phyloP scores from a whole-genome alignment of 2,888 invertebrate species.

The Conchocele bisecta region DNA sequence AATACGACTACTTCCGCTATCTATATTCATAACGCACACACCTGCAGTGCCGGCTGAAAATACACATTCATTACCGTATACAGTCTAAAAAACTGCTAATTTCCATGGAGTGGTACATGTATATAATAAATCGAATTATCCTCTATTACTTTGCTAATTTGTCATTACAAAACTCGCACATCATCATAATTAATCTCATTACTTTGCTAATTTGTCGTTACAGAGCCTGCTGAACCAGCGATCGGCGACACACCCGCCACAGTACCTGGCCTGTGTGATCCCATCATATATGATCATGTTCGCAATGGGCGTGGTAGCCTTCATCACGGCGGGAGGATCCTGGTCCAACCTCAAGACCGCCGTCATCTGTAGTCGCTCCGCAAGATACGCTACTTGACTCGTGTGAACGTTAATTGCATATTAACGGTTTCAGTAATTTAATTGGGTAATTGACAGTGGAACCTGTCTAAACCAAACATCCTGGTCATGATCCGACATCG shows the following conservation, averaged over 20 bases:
- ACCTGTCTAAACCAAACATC: no score
- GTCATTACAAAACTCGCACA: slow-evolving; percentile 75
- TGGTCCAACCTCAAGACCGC: slow-evolving; percentile 63
- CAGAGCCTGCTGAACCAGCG: slow-evolving; percentile 80
- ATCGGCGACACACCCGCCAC: slow-evolving; percentile 49
- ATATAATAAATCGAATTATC: no score
- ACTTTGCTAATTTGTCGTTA: slow-evolving; percentile 42
- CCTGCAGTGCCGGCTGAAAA: no score
- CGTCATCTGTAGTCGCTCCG: slow-evolving; percentile 4
- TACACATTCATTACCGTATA: no score
- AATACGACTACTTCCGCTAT: no score
- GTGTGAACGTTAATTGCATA: not conserved
- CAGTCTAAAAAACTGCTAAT: no score
- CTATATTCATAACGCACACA: no score
- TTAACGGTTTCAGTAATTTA: not conserved
- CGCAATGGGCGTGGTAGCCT: slow-evolving; percentile 71
- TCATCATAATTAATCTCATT: no score
- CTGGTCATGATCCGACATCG: no score
- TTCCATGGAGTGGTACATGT: no score
- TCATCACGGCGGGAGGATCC: slow-evolving; percentile 77
- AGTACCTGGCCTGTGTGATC: slow-evolving; percentile 75
- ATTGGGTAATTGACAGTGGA: not conserved
- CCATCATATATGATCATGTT: slow-evolving; percentile 76
- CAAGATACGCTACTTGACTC: slow-evolving; percentile 30
- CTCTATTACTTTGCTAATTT: not conserved